phyloP scores from a whole-genome alignment of 2,113 vertebrate genomes.

The Gopherus flavomarginatus region DNA sequence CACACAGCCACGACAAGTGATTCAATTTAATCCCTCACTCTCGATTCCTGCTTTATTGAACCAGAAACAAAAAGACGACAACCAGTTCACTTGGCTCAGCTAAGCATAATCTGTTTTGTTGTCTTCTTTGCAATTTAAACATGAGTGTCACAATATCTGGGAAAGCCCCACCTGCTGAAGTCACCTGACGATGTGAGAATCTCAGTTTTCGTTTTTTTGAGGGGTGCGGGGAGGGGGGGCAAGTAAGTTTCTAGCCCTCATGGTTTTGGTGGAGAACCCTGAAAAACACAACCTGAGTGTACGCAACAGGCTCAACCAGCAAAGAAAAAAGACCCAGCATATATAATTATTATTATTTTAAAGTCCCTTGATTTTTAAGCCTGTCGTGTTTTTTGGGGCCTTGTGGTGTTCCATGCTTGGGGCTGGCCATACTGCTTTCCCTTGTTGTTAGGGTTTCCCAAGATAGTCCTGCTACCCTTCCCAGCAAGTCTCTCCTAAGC shows the following conservation, averaged over 20 bases:
- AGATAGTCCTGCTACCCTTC: neutral
- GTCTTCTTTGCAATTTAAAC: no score
- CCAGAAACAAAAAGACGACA: no score
- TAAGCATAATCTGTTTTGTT: no score
- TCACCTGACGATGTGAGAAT: no score
- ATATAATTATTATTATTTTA: no score
- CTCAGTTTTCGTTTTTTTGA: neutral
- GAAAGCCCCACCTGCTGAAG: no score
- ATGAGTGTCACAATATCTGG: no score
- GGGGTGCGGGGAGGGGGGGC: no score
- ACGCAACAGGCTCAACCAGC: neutral
- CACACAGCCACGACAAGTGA: no score
- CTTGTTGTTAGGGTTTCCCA: neutral
- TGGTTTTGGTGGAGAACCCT: neutral
- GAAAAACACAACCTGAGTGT: neutral
- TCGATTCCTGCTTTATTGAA: no score
- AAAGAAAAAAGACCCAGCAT: neutral
- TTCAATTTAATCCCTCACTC: no score
- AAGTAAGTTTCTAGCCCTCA: neutral
- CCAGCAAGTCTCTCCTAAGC: neutral
- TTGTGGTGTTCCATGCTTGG: neutral
- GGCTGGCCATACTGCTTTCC: neutral
- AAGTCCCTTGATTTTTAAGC: neutral
- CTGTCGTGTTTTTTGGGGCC: neutral
- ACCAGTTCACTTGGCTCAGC: no score